phyloP scores from a whole-genome alignment of 2,113 vertebrate species.

The Phalacrocorax brasilianus region DNA sequence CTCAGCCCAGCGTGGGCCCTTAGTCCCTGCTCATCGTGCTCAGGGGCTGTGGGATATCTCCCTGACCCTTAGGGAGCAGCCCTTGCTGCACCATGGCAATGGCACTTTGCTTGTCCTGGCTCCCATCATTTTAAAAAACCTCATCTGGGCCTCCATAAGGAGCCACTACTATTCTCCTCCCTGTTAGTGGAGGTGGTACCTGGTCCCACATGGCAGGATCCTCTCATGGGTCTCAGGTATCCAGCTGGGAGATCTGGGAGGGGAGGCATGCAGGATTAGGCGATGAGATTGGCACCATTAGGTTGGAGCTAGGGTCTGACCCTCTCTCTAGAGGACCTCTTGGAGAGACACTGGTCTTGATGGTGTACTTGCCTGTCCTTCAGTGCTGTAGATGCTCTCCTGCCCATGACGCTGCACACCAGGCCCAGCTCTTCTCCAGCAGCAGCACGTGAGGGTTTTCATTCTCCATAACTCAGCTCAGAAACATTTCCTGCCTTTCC shows the following conservation, averaged over 20 bases:
- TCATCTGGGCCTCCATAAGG: fast-evolving
- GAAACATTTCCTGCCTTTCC: not conserved
- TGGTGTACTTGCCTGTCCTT: not conserved
- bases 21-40: not conserved
- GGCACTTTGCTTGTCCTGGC: not conserved
- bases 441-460: fast-evolving
- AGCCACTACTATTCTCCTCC: not conserved
- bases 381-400: not conserved
- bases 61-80: not conserved
- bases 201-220: not conserved
- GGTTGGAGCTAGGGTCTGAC: not conserved
- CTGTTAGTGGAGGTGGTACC: not conserved
- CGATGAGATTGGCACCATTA: fast-evolving
- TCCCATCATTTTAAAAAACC: fast-evolving
- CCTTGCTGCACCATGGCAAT: not conserved
- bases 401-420: too few relatives aligned
- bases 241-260: not conserved
- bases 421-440: not conserved
- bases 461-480: not conserved
- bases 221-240: not conserved
- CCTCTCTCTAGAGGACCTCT: not conserved
- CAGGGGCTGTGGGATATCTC: not conserved
- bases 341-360: not conserved
- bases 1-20: not conserved
- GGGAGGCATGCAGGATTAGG: not conserved